A percentile compares a stretch with the other conserved stretches of the same genome.
These are phyloP conservation scores for Rhaphigaster nebulosa DNA, from an alignment of 2,888 invertebrate genomes.

Conservation along the genomic window DNA sequence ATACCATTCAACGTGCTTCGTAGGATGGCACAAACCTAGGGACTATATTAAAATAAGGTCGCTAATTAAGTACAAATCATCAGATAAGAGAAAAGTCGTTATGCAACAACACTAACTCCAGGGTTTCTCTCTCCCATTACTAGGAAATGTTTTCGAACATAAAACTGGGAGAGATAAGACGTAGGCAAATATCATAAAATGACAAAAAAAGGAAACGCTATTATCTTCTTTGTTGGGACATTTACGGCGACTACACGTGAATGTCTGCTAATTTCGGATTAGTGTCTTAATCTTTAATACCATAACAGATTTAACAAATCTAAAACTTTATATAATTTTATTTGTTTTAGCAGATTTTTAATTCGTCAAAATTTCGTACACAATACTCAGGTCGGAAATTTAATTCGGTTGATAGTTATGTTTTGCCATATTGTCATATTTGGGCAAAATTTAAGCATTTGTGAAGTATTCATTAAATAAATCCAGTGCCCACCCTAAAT, in stretches of 20 bases:
- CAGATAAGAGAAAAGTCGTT: slow-evolving; percentile 4
- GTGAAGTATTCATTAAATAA: too few relatives aligned
- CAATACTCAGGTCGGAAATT: too few relatives aligned
- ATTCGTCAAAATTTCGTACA: too few relatives aligned
- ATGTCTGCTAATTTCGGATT: background rate
- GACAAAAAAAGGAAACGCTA: background rate
- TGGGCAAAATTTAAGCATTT: too few relatives aligned
- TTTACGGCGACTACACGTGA: background rate
- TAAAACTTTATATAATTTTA: background rate
- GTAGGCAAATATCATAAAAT: background rate
- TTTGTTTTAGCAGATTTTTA: too few relatives aligned
- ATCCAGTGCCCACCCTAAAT: too few relatives aligned
- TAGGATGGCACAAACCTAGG: background rate
- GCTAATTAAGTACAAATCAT: background rate
- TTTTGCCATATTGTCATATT: too few relatives aligned
- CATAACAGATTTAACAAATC: background rate
- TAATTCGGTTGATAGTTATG: too few relatives aligned
- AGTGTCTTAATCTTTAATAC: background rate
- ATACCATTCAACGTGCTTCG: background rate
- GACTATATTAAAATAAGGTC: background rate
- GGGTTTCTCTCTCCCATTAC: background rate
- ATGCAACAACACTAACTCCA: background rate
- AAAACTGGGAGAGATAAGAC: background rate
- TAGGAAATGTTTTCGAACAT: background rate
- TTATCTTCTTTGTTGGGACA: background rate